Base-by-base conservation (phyloP, 2,888 invertebrate species). In the Gibbula magus region DNA sequence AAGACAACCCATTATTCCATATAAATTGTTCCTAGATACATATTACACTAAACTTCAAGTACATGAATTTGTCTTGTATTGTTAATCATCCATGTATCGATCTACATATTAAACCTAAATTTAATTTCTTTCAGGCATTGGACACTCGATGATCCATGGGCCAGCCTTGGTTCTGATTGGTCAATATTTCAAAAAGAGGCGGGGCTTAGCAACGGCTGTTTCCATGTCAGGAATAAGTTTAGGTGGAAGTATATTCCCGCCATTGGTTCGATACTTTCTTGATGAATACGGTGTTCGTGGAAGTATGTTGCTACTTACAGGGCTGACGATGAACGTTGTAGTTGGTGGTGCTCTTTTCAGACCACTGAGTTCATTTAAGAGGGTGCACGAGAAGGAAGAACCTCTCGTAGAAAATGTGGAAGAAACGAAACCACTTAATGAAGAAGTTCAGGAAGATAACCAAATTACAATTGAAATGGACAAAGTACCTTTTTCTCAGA, bases 161-260 rank as follows among this genome's bases (percentile, higher is more conserved):
- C 70, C 70, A 20, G 70, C 39, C 13, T 4, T 73, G 45, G 45
- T 73, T 32, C 39, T 73, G 18, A 73, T 73, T 39, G 45, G 70
- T 13, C 20, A 73, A 35, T 73, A 73, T 20, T 73, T 73, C 70
- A 73, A 73, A 13, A 73, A 73, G 45, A 35, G 70, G 13, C 29
- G 70, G 35, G 70, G 70, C 45, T 32, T 73, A 18, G 70, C 70
- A 13, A 73, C 39, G 35, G 18, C 70, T 18, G 20, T 73, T 16
- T 29, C 70, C 8, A 73, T 73, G 39, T 73, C 39, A 32, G 70
- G 70, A 39, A 73, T 73, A 0, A 73, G 70, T 73, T 13, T 61
- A 8, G 35, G 35, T 1, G 70, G 70, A 0, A 73, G 70, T 35
- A 35, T 45, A 2, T 73, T 73, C 32, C 70, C 70, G 18, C 70